Evolutionary conservation across 2,113 vertebrate genomes (phyloP).

Genomic region (Rhipidura dahli): DNA sequence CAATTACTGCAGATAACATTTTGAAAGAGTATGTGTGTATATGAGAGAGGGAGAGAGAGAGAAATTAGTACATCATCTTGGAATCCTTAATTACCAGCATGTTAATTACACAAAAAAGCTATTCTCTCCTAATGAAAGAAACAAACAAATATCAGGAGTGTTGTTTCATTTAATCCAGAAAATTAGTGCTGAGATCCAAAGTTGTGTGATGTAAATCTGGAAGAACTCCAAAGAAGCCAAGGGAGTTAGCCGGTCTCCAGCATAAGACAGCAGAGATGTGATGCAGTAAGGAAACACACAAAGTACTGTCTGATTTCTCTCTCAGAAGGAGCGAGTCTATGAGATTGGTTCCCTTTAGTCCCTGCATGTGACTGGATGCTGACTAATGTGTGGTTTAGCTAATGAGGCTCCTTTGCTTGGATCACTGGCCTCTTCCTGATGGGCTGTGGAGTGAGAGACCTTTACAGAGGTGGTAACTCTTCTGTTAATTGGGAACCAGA

Average conservation of each 20-base stretch:
- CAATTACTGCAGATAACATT: conserved; percentile 51
- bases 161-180: conserved; percentile 45
- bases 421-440: not conserved
- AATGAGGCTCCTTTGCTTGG: not conserved
- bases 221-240: not conserved
- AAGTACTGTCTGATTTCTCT: not conserved
- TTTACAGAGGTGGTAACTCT: not conserved
- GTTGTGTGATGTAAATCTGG: not conserved
- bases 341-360: not conserved
- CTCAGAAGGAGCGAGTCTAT: not conserved
- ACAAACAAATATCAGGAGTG: not conserved
- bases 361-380: not conserved
- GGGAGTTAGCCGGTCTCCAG: not conserved
- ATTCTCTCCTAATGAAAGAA: conserved; percentile 40
- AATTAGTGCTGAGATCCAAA: not conserved
- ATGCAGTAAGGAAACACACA: not conserved
- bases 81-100: conserved; percentile 48
- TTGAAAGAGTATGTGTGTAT: not conserved
- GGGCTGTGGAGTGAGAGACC: not conserved
- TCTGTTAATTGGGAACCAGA: conserved; percentile 26
- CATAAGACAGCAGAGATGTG: not conserved
- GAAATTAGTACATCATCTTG: conserved; percentile 53
- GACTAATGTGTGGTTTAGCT: not conserved
- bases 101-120: conserved; percentile 54
- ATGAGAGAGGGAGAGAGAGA: not conserved